phyloP scores from a whole-genome alignment of 2,113 vertebrate genomes.

The Manacus vitellinus region DNA sequence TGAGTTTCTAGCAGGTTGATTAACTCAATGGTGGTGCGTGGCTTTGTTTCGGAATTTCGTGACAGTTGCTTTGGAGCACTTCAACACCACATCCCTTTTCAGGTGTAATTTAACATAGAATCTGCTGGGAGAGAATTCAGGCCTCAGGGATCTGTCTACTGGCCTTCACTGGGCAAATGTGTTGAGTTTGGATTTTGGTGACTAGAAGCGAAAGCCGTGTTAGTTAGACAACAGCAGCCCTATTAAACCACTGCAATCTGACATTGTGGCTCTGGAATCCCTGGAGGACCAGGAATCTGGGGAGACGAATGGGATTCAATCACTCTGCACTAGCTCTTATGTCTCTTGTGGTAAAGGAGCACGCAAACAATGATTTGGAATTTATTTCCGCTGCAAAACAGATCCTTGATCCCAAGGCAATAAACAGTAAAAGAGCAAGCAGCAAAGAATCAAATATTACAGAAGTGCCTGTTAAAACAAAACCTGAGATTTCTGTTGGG shows the following conservation, averaged over 20 bases:
- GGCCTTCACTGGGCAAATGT: background rate
- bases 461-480: background rate
- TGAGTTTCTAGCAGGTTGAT: background rate
- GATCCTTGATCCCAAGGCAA: slow-evolving; percentile 13
- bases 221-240: background rate
- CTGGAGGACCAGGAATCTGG: background rate
- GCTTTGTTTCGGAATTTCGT: background rate
- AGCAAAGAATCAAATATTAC: background rate
- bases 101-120: background rate
- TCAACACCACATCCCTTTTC: background rate
- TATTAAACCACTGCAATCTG: background rate
- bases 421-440: slow-evolving; percentile 9
- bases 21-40: background rate
- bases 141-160: background rate
- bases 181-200: background rate
- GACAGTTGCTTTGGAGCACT: background rate
- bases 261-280: background rate
- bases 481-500: background rate
- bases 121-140: background rate
- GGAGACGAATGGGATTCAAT: background rate
- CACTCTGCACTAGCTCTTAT: background rate
- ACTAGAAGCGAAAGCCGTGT: background rate
- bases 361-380: background rate
- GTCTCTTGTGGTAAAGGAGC: background rate
- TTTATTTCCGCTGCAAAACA: slow-evolving; percentile 23